Base-by-base conservation (phyloP, 2,797 vertebrate species). In the Ataeniobius toweri region DNA sequence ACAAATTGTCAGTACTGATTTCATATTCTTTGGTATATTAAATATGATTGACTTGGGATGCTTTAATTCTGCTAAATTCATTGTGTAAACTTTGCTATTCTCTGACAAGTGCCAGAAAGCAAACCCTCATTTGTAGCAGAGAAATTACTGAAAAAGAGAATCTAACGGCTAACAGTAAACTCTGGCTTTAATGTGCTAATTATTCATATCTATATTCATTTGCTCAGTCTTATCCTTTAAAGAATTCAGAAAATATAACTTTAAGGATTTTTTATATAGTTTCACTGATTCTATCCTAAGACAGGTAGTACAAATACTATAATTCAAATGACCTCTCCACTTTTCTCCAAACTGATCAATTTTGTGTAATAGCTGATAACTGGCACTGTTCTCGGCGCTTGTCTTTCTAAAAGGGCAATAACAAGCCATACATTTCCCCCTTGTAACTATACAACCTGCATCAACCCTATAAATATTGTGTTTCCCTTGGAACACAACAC, bases 401-500 rank as follows among this genome's bases (percentile, higher is more conserved):
- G 87, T 81, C 83, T 95, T 95, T 94, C 90, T 90, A 89, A 83
- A 87, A 89, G 90, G 88, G 88, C 92, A 89, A 79, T 80, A 88
- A 77, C 5, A 51, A 83, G 80, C 77, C 83, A 83, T 93, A 44
- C 91, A 93, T 92, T 92, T 90, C 86, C 88, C 84, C 87, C 83
- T 83, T 80, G 85, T 90, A 81, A 82, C 80, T 81, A 63, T 87
- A 83, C 88, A 93, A 94, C 90, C 90, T 90, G 85, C 89, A 83
- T 44, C 80, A 93, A 88, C 86, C 76, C 2, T 89, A 89, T 91
- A 93, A 94, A 95, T 94, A 95, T 95, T 94, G 93, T 94, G 94
- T 95, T 90, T 95, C 94, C 94, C 88, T 93, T 87, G 94, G 90
- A 96, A 95, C 95, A 93, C 93, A 94, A 94, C 91, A 92, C 90